phyloP scores from a whole-genome alignment of 2,113 vertebrate species.

The Protobothrops flavoviridis region DNA sequence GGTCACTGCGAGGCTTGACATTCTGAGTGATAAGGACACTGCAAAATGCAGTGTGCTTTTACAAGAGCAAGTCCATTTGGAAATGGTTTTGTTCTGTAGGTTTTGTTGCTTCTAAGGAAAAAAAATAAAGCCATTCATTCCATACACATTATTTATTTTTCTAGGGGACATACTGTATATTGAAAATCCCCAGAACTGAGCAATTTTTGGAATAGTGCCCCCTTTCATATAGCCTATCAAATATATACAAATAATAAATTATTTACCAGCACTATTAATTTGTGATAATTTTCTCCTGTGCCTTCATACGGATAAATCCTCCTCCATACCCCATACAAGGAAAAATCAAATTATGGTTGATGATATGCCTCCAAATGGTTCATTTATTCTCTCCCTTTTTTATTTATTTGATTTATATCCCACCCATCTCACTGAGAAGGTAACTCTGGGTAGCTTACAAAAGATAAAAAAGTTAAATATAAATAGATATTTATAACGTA shows the following conservation, averaged over 20 bases:
- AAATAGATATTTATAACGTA: not conserved
- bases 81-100: slow-evolving; percentile 38
- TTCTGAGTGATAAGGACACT: slow-evolving; percentile 44
- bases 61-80: slow-evolving; percentile 20
- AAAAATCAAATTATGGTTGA: not conserved
- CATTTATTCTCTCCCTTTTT: no score
- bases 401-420: no score
- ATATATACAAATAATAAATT: not conserved
- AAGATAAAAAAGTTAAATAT: no score
- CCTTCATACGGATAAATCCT: not conserved
- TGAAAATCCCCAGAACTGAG: not conserved
- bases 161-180: no score
- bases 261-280: no score
- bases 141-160: not conserved
- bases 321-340: not conserved
- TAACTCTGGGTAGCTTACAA: no score
- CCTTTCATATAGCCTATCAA: not conserved
- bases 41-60: slow-evolving; percentile 20
- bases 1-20: no score
- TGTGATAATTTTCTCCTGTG: no score
- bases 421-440: no score
- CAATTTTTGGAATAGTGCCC: not conserved
- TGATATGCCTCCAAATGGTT: not conserved
- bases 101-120: no score
- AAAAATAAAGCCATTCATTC: not conserved